Evolutionary conservation across 2,888 invertebrate species (phyloP), one percentile per base, ranked within the genome.

Genomic region (Agrochola circellaris): DNA sequence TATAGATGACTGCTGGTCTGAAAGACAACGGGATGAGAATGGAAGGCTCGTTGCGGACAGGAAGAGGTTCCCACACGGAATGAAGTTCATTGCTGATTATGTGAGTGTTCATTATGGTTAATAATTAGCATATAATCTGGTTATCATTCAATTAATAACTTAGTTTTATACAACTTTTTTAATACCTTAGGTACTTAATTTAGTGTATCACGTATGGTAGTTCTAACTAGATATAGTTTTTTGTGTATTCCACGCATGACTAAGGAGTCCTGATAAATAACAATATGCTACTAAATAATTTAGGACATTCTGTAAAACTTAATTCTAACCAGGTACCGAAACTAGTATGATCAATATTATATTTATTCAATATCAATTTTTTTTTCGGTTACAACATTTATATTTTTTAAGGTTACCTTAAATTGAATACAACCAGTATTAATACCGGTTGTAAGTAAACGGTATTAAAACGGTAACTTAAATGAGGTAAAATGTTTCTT

Each of bases 1-100:
- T 48, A 97, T 98, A 64, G 98, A 98, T 90, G 98, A 98, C 91
- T 98, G 98, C 90, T 98, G 98, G 98, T 95, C 98, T 38, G 97
- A 98, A 79, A 96, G 92, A 78, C 79, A 94, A 1, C 93, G 98
- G 61, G 97, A 97, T 88, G 81, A 88, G 0, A 87, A 95, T 17
- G 97, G 97, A 0, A 95, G 94, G 82, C 96, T 98, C 1, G 97
- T 97, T 11, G 95, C 98, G 0, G 98, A 98, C 92, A 96, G 93
- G 2, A 90, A 95, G 66, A 96, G 98, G 81, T 98, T 98, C 91
- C 98, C 98, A 0, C 96, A 95, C 81, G 98, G 98, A 26, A 98
- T 98, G 89, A 97, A 97, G 89, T 97, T 96, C 30, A 94, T 98
- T 60, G 97, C 98, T 20, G 97, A 98, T 91, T 98, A 98, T 97